Evolutionary conservation across 2,888 invertebrate genomes (phyloP), one percentile per base, ranked within the genome.

Genomic region (Papilio elwesi): DNA sequence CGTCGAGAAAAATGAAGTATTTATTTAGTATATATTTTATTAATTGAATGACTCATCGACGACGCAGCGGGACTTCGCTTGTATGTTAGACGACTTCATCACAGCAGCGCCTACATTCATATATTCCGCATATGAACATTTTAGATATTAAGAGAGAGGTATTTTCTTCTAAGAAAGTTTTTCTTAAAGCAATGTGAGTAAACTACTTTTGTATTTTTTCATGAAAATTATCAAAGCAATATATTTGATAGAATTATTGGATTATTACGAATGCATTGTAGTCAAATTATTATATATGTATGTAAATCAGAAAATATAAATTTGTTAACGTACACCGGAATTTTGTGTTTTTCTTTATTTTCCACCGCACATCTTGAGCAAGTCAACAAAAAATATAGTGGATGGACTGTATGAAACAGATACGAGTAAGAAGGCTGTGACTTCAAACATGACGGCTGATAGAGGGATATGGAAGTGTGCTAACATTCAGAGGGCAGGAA

Each of bases 161-260:
- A 88, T 87, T 88, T 90, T 91, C 91, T 92, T 90, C 88, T 91
- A 91, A 88, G 88, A 83, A 81, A 87, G 87, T 90, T 88, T 88
- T 89, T 89, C 85, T 82, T 89, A 90, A 87, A 81, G 85, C 90
- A 87, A 87, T 85, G 15, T 62, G 59, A 84, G 82, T 90, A 89
- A 86, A 85, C 86, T 89, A 90, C 89, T 93, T 93, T 93, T 93
- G 92, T 92, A 93, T 92, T 93, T 93, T 92, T 93, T 88, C 91
- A 92, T 85, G 84, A 82, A 86, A 82, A 82, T 84, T 88, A 88
- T 87, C 85, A 84, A 91, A 93, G 91, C 92, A 93, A 92, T 92
- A 92, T 92, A 88, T 92, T 92, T 91, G 89, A 92, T 92, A 92
- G 83, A 86, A 85, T 79, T 87, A 87, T 88, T 88, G 82, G 83